Conservation (phyloP, 2,797 vertebrate genomes). For the Triplophysa yarkandensis region DNA sequence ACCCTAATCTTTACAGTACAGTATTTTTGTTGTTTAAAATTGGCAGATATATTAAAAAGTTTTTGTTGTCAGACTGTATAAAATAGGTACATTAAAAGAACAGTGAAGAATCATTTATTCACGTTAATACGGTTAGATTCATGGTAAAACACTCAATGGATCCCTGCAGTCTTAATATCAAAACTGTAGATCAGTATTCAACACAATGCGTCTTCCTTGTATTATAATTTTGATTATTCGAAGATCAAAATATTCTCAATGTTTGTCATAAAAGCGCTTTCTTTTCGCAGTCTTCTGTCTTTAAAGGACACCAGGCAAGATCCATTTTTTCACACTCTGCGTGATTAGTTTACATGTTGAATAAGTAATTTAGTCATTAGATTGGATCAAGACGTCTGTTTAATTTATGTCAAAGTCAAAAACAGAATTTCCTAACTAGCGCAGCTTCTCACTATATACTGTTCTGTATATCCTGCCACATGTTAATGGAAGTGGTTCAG, state of each 20-base stretch:
- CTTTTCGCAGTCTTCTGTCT: not conserved
- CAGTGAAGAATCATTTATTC: no score
- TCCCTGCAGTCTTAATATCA: no score
- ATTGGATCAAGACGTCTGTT: not conserved
- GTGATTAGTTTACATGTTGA: not conserved
- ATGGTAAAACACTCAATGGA: no score
- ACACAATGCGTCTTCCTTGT: not conserved
- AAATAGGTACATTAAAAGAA: not conserved
- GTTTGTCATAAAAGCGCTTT: not conserved
- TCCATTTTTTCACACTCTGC: not conserved
- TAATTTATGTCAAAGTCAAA: slow-evolving; percentile 7
- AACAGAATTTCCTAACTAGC: not conserved
- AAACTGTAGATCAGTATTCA: no score
- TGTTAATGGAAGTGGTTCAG: slow-evolving; percentile 10
- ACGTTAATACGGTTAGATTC: no score
- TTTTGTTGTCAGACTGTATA: not conserved
- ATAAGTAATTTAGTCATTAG: slow-evolving; percentile 8
- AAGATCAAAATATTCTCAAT: slow-evolving; percentile 2
- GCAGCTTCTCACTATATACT: not conserved
- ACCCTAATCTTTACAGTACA: not conserved
- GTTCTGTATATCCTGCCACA: not conserved
- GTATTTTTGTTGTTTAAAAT: not conserved
- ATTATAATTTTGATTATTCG: slow-evolving; percentile 9
- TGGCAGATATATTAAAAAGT: not conserved
- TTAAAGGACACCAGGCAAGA: slow-evolving; percentile 10